Evolutionary conservation across 2,113 vertebrate genomes (phyloP), one percentile per base, ranked within the genome.

Genomic region (Peromyscus polionotus): DNA sequence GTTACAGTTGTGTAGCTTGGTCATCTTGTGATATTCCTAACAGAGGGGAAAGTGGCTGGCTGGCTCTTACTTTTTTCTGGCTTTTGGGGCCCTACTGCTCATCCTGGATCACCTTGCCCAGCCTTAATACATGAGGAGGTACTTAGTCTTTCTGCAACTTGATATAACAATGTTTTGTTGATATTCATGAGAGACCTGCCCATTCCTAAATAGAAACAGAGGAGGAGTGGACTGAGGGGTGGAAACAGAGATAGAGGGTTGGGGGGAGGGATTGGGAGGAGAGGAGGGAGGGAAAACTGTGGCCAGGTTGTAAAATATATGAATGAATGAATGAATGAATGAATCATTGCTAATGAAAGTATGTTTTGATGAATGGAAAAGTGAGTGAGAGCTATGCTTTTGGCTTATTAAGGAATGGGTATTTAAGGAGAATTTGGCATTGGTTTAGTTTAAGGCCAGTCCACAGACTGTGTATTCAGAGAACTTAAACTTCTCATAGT

Each of bases 1-100:
- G 33, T 70, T 70, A n/a, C 6, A 36, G 68, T n/a, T 70, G 33
- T 36, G 36, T 19, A n/a, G 33, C 33, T 70, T 19, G 12, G 16
- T 70, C 33, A 16, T 70, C 16, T 70, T 70, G 33, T 70, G 16
- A 14, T 17, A 19, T 36, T 70, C 68, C 33, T 70, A n/a, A n/a
- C 16, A 70, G 68, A 1, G 0, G 2, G 36, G n/a, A n/a, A 33
- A 36, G 68, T 24, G 7, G 3, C 33, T 24, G 7, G 1, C 33
- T 70, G 68, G n/a, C 33, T 36, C 31, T 70, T 17, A 36, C 33
- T n/a, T 16, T 36, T 70, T n/a, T 17, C 68, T 70, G 68, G 7
- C 68, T 70, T 70, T n/a, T 70, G 36, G 33, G 68, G 36, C 14
- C 33, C 68, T 70, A 70, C 33, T 70, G 33, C 6, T 36, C 33